Evolutionary conservation across 2,113 vertebrate genomes (phyloP), one percentile per base, ranked within the genome.

Genomic region (Psettodes erumei): DNA sequence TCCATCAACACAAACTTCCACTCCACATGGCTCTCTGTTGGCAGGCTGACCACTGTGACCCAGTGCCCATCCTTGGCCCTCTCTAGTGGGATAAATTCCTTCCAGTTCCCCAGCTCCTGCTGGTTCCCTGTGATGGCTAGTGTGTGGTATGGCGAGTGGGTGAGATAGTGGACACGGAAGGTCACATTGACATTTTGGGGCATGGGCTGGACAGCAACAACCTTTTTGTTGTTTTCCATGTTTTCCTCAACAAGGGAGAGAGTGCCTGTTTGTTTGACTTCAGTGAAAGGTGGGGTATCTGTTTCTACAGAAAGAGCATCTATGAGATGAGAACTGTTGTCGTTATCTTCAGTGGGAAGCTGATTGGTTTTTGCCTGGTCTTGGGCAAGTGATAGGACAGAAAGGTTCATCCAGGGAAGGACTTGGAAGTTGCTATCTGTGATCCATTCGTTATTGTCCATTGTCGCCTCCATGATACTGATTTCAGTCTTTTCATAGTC

Each of bases 1-100:
- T 99, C 96, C 83, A 98, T 91, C 75, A 98, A 55, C 45, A 98
- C 94, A 65, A 98, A 98, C 84, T 99, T 99, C 98, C 98, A 99
- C 88, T 97, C 94, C 19, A 98, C 75, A 27, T 82, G 91, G 23
- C 88, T 93, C 75, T 96, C 94, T 1, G 67, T 86, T 0, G 97
- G 97, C 25, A 99, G 91, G 18, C 83, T 63, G 48, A 99, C 47
- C 0, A 93, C 91, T 1, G 81, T 79, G 5, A 92, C 91, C 98
- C 98, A 99, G 78, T 95, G 92, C 43, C 96, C 96, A 0, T 95
- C 94, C 60, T 94, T 90, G 47, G 86, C 84, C 0, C 60, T 66
- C 68, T 89, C 93, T n/a, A 99, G 92, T 0, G 94, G 94, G 30
- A 97, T 38, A 0, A 95, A 97, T 10, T 79, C 84, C 32, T 91